phyloP scores from a whole-genome alignment of 2,797 vertebrate genomes.

The Halcyon leucocephala region DNA sequence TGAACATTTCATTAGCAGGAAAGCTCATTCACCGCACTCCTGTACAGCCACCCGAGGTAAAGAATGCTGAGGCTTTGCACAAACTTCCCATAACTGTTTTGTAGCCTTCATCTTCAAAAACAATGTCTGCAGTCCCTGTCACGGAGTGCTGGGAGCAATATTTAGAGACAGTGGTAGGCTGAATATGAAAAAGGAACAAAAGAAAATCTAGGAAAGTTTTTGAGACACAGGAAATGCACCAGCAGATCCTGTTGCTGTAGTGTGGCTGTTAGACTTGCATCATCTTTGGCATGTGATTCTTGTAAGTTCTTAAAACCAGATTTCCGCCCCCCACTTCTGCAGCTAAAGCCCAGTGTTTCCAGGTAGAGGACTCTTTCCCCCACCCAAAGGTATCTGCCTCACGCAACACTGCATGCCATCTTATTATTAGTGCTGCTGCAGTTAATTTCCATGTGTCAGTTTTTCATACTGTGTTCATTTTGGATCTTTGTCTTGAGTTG shows the following conservation, averaged over 20 bases:
- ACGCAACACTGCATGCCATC: background rate
- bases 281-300: background rate
- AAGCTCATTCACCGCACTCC: background rate
- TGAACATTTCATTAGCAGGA: background rate
- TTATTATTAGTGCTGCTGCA: background rate
- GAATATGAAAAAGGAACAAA: background rate
- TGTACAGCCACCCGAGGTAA: background rate
- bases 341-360: background rate
- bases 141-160: background rate
- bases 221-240: background rate
- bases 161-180: background rate
- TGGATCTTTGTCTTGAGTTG: background rate
- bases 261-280: background rate
- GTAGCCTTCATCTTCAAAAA: background rate
- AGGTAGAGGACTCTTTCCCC: background rate
- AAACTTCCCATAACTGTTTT: background rate
- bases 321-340: background rate
- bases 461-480: background rate
- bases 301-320: constrained; percentile 10
- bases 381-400: background rate
- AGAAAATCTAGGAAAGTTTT: background rate
- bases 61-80: background rate
- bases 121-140: background rate
- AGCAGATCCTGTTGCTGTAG: background rate
- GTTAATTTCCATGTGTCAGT: background rate